Evolutionary conservation across 2,888 invertebrate species (phyloP), one percentile per base, ranked within the genome.

Genomic region (Smittia aterrima): DNA sequence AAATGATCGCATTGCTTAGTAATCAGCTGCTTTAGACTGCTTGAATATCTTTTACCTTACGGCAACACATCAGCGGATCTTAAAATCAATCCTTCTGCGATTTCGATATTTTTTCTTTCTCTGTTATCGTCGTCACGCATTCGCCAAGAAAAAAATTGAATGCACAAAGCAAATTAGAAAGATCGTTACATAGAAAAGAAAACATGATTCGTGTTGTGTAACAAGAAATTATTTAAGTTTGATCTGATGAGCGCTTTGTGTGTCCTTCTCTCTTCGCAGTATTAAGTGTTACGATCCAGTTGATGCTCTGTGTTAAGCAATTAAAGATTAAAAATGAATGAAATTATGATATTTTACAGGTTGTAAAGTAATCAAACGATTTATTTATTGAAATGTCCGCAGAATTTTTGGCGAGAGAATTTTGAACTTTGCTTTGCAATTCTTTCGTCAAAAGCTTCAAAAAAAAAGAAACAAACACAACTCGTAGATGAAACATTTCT

Each of bases 1-100:
- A 88, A 79, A 81, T 91, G 79, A 85, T 88, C 77, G 40, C 58
- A 40, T 64, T 74, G 74, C 74, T 74, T 18, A 64, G 58, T 22
- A 58, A 58, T 64, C 64, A 64, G 64, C 27, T 64, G 64, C 64
- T 64, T 2, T 64, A 24, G 27, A 25, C 24, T 64, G 25, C 25
- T 58, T 18, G 22, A 18, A 58, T 22, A 18, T 3, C 4, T 38
- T 38, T 38, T 38, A 7, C 11, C 11, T 38, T 38, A 11, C 11
- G 38, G 4, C 4, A 4, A 47, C 11, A 2, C 47, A 47, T 47
- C 47, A 16, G 47, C 11, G 47, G 47, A 47, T 47, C 47, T 47
- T 11, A 38, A n/a, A n/a, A 32, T 32, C 32, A 32, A 9, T 32
- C 4, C 32, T 3, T 32, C 9, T 32, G 32, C 32, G 32, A 32